Evolutionary conservation across 2,888 invertebrate species (phyloP), one percentile per base, ranked within the genome.

Genomic region (Drepanosiphum platanoidis): DNA sequence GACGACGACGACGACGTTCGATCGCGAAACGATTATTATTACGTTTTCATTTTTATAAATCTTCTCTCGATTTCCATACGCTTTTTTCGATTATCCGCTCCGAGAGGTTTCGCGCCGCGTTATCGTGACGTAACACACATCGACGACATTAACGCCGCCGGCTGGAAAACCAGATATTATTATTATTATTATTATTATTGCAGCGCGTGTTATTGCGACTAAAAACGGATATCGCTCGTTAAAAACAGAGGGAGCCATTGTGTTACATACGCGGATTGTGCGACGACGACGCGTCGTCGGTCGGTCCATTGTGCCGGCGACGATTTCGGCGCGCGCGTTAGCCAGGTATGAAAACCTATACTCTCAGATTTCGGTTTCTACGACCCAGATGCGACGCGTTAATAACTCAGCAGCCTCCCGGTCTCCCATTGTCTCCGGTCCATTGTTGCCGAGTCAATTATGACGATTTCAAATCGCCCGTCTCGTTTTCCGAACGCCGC

Each of bases 181-280:
- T 52, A 18, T 52, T 39, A 9, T 58, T 39, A 39, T 22, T 27
- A 52, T 52, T 3, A n/a, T n/a, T n/a, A n/a, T n/a, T n/a, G n/a
- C n/a, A n/a, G n/a, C n/a, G n/a, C n/a, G n/a, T n/a, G n/a, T n/a
- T n/a, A n/a, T n/a, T n/a, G 22, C 52, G 5, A 15, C 46, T 34
- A 46, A 68, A 79, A 79, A 34, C 66, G 66, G 79, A 79, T 79
- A 79, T 68, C 68, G 42, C n/a, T 68, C 68, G 7, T 68, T 79
- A 18, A 68, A 68, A 79, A 46, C 30, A 15, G n/a, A 68, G 34
- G 79, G 46, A 79, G 46, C 66, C 27, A 68, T 79, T 68, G 46
- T 78, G 64, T 32, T 68, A 77, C 39, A 61, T 30, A 39, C 39
- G 61, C 22, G n/a, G n/a, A n/a, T n/a, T n/a, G n/a, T n/a, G n/a